A percentile compares a stretch with the other conserved stretches of the same genome.
Conservation (phyloP, 1,140 invertebrate species). For the Trichonephila clavipes region DNA sequence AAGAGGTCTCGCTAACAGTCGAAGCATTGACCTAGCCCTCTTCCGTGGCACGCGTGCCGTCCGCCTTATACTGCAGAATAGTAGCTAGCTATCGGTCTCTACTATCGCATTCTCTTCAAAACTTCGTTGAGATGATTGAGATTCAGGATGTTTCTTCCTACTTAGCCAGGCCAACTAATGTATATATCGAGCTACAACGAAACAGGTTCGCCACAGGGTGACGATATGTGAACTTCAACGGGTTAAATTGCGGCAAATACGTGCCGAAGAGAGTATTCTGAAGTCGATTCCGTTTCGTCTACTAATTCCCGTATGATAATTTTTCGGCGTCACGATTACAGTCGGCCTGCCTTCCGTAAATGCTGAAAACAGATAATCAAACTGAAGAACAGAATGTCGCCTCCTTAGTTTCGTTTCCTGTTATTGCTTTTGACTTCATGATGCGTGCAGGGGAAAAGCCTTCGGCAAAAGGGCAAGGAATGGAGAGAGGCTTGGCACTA, state of each 20-base stretch:
- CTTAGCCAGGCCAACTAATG: constrained; percentile 69
- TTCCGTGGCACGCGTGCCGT: constrained; percentile 50
- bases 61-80: constrained; percentile 45
- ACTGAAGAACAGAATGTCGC: constrained; percentile 46
- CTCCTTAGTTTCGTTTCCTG: constrained; percentile 42
- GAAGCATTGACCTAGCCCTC: constrained; percentile 72
- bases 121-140: constrained; percentile 69
- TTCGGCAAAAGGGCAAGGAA: constrained; percentile 39
- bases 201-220: constrained; percentile 75
- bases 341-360: constrained; percentile 41
- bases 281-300: constrained; percentile 51
- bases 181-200: constrained; percentile 64
- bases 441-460: constrained; percentile 29
- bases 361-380: constrained; percentile 53
- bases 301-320: constrained; percentile 58
- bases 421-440: not conserved
- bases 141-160: constrained; percentile 70
- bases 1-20: constrained; percentile 63
- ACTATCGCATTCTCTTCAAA: constrained; percentile 63
- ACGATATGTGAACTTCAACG: constrained; percentile 75
- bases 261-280: constrained; percentile 60
- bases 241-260: constrained; percentile 70
- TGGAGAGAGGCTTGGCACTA: constrained; percentile 1
- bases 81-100: constrained; percentile 64
- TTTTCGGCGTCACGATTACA: constrained; percentile 36